Conservation (phyloP, 2,113 vertebrate genomes). For the Pterophyllum scalare region DNA sequence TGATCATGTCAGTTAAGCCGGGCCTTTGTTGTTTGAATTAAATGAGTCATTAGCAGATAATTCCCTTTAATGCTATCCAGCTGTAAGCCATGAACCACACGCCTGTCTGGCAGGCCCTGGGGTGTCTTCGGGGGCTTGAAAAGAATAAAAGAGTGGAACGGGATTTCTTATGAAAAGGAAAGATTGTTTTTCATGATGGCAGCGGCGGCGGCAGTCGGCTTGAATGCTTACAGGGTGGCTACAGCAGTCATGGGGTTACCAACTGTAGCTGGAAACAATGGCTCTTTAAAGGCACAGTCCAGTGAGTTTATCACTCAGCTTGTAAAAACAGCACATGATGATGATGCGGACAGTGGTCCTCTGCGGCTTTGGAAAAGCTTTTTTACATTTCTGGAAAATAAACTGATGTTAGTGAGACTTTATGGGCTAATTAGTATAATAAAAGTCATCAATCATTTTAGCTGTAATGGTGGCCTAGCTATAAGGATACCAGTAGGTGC, state of each 20-base stretch:
- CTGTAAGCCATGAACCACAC: slow-evolving; percentile 53
- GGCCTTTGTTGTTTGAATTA: slow-evolving; percentile 45
- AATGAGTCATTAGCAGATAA: slow-evolving; percentile 64
- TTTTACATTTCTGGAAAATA: neutral
- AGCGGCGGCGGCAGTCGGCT: neutral
- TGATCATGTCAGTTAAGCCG: slow-evolving; percentile 27
- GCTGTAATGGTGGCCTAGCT: neutral
- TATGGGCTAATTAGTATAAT: neutral
- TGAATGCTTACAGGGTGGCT: neutral
- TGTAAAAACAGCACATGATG: neutral
- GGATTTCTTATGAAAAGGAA: neutral
- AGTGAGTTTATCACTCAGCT: neutral
- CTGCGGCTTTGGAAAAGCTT: neutral
- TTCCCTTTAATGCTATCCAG: slow-evolving; percentile 44
- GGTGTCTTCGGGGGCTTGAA: neutral
- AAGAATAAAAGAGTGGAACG: neutral
- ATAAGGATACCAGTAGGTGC: neutral
- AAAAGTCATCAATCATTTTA: neutral
- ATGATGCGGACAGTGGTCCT: neutral
- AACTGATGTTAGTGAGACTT: neutral
- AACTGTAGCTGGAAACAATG: neutral
- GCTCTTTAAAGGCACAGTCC: neutral
- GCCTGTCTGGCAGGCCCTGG: slow-evolving; percentile 1
- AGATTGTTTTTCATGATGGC: neutral
- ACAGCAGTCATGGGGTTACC: neutral